A percentile compares a stretch with the other conserved stretches of the same genome.
Conservation (phyloP, 2,888 invertebrate species). For the Chrysina gloriosa region DNA sequence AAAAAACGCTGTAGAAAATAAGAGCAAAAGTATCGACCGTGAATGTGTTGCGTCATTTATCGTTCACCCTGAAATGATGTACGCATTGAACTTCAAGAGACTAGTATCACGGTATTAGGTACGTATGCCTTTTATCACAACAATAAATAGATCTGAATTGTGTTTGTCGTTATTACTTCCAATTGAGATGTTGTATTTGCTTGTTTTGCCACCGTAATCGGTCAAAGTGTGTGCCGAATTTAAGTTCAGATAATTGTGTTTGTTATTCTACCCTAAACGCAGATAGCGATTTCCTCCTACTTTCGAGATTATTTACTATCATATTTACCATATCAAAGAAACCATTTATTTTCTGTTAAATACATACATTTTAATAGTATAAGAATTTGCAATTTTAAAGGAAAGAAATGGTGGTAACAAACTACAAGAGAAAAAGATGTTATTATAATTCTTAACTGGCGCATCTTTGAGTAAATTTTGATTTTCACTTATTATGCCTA, state of each 20-base stretch:
- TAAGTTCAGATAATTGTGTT: background rate
- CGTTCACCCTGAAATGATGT: background rate
- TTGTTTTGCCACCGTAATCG: background rate
- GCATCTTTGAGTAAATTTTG: too few species aligned
- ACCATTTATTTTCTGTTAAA: background rate
- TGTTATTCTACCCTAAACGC: background rate
- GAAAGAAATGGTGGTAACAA: too few species aligned
- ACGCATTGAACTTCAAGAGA: background rate
- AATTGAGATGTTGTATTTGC: background rate
- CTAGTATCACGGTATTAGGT: background rate
- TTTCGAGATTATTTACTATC: background rate
- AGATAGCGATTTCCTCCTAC: background rate
- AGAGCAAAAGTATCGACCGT: background rate
- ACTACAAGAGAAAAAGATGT: too few species aligned
- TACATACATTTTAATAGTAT: too few species aligned
- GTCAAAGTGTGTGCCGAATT: too few species aligned
- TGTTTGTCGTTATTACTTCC: background rate
- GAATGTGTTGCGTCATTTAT: background rate
- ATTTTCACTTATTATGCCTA: too few species aligned
- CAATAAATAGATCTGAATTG: background rate
- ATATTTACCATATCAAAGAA: background rate
- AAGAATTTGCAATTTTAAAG: too few species aligned
- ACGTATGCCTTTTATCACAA: background rate
- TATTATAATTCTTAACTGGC: too few species aligned
- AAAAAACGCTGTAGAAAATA: too few species aligned